Percentiles rank a stretch among this genome's conserved stretches.
These are phyloP conservation scores for Stigmatopora argus DNA, from an alignment of 2,113 vertebrate species.

Conservation along the genomic window DNA sequence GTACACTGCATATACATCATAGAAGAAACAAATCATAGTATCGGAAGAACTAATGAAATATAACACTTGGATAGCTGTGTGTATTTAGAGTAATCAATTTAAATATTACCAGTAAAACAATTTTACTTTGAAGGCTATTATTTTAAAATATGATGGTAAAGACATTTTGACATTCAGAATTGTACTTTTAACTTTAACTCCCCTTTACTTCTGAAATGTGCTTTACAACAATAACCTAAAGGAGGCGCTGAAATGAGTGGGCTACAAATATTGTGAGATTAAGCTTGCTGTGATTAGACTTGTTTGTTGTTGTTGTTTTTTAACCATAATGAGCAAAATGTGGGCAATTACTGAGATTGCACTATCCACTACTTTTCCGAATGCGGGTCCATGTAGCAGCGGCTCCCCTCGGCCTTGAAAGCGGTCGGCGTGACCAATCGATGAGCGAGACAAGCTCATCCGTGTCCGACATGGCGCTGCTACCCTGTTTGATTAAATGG, in stretches of 20 bases:
- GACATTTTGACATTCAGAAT: no score
- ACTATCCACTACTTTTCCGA: background rate
- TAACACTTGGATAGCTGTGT: no score
- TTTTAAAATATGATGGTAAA: no score
- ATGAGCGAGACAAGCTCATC: conserved; percentile 86
- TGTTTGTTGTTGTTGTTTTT: background rate
- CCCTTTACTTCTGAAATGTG: background rate
- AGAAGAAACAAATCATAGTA: background rate
- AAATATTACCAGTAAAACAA: no score
- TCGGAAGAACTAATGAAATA: no score
- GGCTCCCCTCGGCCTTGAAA: background rate
- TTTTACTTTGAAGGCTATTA: no score
- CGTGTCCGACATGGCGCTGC: conserved; percentile 85
- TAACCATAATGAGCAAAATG: background rate
- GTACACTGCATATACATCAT: no score
- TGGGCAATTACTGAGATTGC: background rate
- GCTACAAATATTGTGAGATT: no score
- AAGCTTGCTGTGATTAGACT: background rate
- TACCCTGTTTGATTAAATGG: conserved; percentile 97
- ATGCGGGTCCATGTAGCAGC: background rate
- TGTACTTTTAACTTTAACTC: no score
- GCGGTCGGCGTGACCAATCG: conserved; percentile 81
- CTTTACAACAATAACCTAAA: background rate
- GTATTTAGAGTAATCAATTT: no score
- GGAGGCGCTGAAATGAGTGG: background rate